A percentile compares a stretch with the other conserved stretches of the same genome.
Conservation (phyloP, 1,140 invertebrate genomes). For the Drosophila nasuta region DNA sequence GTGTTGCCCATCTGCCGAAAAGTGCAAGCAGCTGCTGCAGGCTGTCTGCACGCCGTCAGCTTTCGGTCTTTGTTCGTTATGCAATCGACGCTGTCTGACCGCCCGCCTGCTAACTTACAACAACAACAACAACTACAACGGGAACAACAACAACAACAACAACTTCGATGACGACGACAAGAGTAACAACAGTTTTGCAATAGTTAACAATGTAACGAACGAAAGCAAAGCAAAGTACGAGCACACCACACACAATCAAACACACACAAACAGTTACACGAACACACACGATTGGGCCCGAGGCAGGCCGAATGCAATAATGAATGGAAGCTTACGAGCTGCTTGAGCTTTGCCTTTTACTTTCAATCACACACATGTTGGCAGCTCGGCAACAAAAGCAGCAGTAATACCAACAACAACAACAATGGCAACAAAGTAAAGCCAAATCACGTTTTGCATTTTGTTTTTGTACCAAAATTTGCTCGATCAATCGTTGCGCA, state of each 20-base stretch:
- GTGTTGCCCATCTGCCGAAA: constrained; percentile 11
- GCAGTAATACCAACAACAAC: background rate
- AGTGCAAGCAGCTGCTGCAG: constrained; percentile 17
- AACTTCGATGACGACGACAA: constrained; percentile 12
- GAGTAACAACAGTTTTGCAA: constrained; percentile 69
- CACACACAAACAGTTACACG: background rate
- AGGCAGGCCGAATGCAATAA: constrained; percentile 57
- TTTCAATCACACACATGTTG: constrained; percentile 75
- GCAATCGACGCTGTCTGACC: constrained; percentile 41
- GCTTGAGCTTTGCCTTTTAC: constrained; percentile 81
- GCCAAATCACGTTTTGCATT: constrained; percentile 65
- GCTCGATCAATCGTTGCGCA: constrained; percentile 40
- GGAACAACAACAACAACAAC: constrained; percentile 12
- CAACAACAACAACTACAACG: constrained; percentile 19
- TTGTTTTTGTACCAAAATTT: constrained; percentile 46
- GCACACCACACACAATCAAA: background rate
- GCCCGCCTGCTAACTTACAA: constrained; percentile 2
- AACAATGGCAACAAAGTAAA: constrained; percentile 22
- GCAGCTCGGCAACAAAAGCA: constrained; percentile 28
- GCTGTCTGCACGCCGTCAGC: constrained; percentile 17
- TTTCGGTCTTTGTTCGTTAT: constrained; percentile 47
- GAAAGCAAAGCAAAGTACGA: constrained; percentile 18
- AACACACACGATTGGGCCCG: constrained; percentile 7
- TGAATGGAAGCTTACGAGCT: constrained; percentile 76
- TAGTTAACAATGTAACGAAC: constrained; percentile 79